Conservation (phyloP, 2,113 vertebrate species). For the Rhipidura dahli region DNA sequence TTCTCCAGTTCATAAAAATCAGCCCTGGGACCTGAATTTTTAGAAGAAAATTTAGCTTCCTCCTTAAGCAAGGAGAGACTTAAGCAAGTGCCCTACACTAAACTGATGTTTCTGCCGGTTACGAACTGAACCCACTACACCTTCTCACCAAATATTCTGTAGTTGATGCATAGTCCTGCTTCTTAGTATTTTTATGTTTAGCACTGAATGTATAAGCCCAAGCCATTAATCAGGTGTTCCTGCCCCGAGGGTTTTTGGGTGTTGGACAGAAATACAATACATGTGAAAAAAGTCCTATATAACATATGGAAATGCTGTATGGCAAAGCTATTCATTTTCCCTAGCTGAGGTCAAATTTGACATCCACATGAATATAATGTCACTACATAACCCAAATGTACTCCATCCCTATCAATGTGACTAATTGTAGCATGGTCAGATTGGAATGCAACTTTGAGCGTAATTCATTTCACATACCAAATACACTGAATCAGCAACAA, state of each 20-base stretch:
- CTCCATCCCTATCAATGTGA: not conserved
- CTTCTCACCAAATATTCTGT: not conserved
- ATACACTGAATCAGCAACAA: not conserved
- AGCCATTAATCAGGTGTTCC: not conserved
- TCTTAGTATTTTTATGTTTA: not conserved
- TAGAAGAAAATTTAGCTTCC: not conserved
- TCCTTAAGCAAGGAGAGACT: not conserved
- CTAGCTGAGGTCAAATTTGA: not conserved
- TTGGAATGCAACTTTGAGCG: not conserved
- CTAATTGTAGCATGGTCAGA: not conserved
- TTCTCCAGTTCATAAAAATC: not conserved
- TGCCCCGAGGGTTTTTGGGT: not conserved
- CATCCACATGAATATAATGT: not conserved
- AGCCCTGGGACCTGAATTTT: not conserved
- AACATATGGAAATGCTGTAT: not conserved
- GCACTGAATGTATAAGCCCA: not conserved
- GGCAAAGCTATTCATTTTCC: not conserved
- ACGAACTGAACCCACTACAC: no score
- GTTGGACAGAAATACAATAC: not conserved
- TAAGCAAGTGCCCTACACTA: not conserved
- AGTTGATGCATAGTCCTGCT: not conserved
- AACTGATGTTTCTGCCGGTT: no score
- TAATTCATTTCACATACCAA: not conserved
- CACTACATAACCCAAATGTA: not conserved
- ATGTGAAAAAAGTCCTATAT: not conserved